Evolutionary conservation across 2,888 invertebrate genomes (phyloP).

Genomic region (Lycaena phlaeas): DNA sequence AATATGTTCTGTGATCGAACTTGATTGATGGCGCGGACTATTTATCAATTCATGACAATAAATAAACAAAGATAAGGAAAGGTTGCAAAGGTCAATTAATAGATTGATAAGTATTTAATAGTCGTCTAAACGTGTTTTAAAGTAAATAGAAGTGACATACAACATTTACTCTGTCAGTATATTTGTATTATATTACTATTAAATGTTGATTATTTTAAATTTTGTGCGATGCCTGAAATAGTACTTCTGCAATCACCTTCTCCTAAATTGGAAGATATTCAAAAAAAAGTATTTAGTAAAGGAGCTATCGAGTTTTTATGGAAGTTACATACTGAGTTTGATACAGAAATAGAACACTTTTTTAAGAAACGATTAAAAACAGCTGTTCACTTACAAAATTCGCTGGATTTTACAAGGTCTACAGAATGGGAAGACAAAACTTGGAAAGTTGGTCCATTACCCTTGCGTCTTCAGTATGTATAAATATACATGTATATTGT

Average conservation of each 20-base stretch:
- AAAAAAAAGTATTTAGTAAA: constrained; percentile 67
- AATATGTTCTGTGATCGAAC: too few species aligned
- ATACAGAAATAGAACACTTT: constrained; percentile 57
- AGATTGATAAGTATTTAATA: too few species aligned
- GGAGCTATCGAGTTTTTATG: constrained; percentile 72
- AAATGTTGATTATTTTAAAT: background rate
- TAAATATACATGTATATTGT: constrained; percentile 12
- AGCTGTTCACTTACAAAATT: constrained; percentile 36
- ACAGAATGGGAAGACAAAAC: constrained; percentile 45
- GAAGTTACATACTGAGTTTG: constrained; percentile 64
- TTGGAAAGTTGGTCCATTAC: constrained; percentile 75
- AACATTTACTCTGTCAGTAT: too few species aligned
- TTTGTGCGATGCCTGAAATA: constrained; percentile 16
- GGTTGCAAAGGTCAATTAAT: too few species aligned
- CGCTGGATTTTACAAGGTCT: constrained; percentile 55
- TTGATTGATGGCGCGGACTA: too few species aligned
- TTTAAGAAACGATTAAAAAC: constrained; percentile 49
- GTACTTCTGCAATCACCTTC: constrained; percentile 64
- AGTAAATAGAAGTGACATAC: too few species aligned
- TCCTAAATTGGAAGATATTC: constrained; percentile 65
- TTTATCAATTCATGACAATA: too few species aligned
- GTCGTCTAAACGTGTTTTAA: too few species aligned
- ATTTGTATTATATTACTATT: too few species aligned
- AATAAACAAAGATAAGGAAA: too few species aligned
- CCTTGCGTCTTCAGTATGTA: constrained; percentile 64